Evolutionary conservation across 1,140 invertebrate species (phyloP).

Genomic region (Apis laboriosa): DNA sequence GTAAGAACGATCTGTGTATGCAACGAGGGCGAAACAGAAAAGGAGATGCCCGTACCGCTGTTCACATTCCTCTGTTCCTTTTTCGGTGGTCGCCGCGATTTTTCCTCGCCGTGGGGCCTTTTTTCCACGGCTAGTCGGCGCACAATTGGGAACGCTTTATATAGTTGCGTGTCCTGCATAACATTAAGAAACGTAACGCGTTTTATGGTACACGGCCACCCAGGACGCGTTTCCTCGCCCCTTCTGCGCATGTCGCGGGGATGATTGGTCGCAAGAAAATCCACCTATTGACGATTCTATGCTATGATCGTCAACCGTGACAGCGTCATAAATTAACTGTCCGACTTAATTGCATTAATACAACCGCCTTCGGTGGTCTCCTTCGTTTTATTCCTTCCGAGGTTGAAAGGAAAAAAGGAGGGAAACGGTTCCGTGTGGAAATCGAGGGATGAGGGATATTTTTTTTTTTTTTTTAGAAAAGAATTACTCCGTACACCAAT

Average conservation of each 20-base stretch:
- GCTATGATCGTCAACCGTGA: neutral
- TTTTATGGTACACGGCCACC: slow-evolving; percentile 64
- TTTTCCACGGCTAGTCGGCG: slow-evolving; percentile 37
- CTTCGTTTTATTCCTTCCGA: neutral
- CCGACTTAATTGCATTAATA: slow-evolving; percentile 18
- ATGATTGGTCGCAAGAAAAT: slow-evolving; percentile 29
- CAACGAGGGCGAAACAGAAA: slow-evolving; percentile 35
- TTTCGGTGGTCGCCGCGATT: slow-evolving; percentile 41
- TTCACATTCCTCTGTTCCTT: slow-evolving; percentile 42
- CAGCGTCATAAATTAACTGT: neutral
- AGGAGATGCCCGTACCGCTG: slow-evolving; percentile 4
- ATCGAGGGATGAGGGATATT: too few species aligned
- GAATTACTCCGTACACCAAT: too few species aligned
- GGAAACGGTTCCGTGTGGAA: too few species aligned
- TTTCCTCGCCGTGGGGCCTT: slow-evolving; percentile 48
- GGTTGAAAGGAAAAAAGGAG: too few species aligned
- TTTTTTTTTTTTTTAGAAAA: too few species aligned
- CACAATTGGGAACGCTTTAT: slow-evolving; percentile 53
- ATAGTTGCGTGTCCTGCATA: slow-evolving; percentile 64
- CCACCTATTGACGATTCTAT: slow-evolving; percentile 44
- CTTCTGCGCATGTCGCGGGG: neutral
- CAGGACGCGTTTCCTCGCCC: slow-evolving; percentile 50
- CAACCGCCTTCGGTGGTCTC: neutral
- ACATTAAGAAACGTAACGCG: slow-evolving; percentile 67
- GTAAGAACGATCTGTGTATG: slow-evolving; percentile 33